A percentile compares a stretch with the other conserved stretches of the same genome.
Conservation (phyloP, 2,888 invertebrate genomes). For the Tinea semifulvella region DNA sequence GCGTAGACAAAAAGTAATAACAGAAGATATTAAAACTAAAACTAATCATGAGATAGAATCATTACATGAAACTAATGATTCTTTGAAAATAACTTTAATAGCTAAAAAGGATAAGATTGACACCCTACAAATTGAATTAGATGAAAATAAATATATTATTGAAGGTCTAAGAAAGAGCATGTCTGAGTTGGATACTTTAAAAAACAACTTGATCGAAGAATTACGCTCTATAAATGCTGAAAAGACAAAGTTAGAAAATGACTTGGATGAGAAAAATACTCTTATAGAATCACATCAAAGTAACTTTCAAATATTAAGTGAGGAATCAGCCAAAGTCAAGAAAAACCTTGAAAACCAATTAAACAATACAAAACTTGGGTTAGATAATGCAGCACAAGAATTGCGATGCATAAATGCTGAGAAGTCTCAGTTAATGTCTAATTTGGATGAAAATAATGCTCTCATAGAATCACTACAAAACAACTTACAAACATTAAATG, state of each 20-base stretch:
- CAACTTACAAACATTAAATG: neutral
- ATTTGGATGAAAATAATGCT: neutral
- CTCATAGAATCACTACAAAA: neutral
- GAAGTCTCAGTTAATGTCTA: neutral
- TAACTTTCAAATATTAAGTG: neutral
- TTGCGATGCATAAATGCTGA: neutral
- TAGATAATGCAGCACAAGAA: neutral
- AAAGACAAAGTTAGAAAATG: neutral
- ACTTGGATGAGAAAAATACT: neutral
- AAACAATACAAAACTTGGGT: neutral
- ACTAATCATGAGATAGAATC: constrained; percentile 24
- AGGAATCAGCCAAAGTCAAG: neutral
- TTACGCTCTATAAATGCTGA: neutral
- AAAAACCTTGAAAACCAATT: neutral
- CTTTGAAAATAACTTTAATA: neutral
- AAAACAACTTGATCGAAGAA: neutral
- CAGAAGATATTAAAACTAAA: constrained; percentile 19
- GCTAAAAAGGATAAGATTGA: constrained; percentile 1
- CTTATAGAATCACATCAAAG: neutral
- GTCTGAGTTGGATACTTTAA: neutral
- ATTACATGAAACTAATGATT: neutral
- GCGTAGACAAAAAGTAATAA: constrained; percentile 13
- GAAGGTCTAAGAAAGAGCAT: neutral
- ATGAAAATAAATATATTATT: neutral
- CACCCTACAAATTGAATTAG: neutral